These are phyloP conservation scores for Montipora capricornis DNA, from an alignment of 64 coral and sea anemone species.

Conservation along the genomic window DNA sequence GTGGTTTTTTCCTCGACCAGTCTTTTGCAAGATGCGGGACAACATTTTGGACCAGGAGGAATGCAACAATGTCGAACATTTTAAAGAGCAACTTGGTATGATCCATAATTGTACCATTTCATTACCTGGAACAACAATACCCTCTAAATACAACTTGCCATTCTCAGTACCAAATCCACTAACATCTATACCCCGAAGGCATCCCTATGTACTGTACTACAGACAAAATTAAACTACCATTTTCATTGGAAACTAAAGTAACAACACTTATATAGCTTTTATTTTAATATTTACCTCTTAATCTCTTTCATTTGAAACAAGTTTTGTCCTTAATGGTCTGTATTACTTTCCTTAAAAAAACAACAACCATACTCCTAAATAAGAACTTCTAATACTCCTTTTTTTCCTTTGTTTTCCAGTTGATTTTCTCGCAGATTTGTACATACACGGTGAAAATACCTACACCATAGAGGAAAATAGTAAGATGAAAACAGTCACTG, in stretches of 20 bases:
- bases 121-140: too few relatives aligned
- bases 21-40: slow-evolving; percentile 5
- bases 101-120: too few relatives aligned
- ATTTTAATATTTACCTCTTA: not conserved
- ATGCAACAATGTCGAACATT: not conserved
- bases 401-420: slow-evolving; percentile 9
- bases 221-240: not conserved
- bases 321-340: not conserved
- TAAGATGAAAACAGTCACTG: slow-evolving; percentile 10
- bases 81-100: not conserved
- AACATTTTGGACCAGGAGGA: not conserved
- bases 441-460: slow-evolving; percentile 7
- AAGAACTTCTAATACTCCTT: not conserved
- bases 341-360: not conserved
- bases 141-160: too few relatives aligned
- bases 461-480: not conserved
- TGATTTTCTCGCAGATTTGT: slow-evolving; percentile 17
- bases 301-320: not conserved
- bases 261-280: not conserved
- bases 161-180: too few relatives aligned
- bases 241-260: not conserved
- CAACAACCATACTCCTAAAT: not conserved
- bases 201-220: not conserved
- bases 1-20: slow-evolving; percentile 56
- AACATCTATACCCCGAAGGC: too few relatives aligned